These are phyloP conservation scores for Microcebus ravelobensis DNA, from an alignment of 2,113 vertebrate species.

Conservation along the genomic window DNA sequence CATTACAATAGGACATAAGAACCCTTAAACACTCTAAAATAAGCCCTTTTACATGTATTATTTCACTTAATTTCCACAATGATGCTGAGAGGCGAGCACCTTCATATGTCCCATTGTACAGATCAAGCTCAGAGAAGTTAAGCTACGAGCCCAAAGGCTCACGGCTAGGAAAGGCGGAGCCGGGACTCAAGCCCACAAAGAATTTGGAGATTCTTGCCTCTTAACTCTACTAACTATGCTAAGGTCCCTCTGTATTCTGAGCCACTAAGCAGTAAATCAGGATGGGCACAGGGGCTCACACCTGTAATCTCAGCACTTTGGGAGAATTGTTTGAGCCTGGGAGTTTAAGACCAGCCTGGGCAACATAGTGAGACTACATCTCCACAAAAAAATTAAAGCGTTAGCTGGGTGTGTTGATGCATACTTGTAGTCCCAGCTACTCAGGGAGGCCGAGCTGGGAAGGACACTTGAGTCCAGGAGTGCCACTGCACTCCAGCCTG, in stretches of 20 bases:
- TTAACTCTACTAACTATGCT: not conserved
- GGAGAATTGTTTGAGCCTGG: too few species aligned
- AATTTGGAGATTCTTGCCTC: not conserved
- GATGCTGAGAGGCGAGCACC: not conserved
- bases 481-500: too few species aligned
- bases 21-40: not conserved
- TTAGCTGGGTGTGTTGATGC: too few species aligned
- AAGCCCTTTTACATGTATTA: not conserved
- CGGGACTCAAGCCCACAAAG: not conserved
- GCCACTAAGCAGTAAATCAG: not conserved
- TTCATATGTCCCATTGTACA: not conserved
- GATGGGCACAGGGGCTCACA: too few species aligned
- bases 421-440: too few species aligned
- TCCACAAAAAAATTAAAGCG: too few species aligned
- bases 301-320: too few species aligned
- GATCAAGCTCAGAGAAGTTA: not conserved
- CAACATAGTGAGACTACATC: too few species aligned
- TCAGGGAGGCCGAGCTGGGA: too few species aligned
- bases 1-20: not conserved
- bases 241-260: not conserved
- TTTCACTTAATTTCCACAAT: not conserved
- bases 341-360: too few species aligned
- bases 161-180: too few species aligned
- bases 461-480: too few species aligned
- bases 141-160: not conserved